Conservation (phyloP, 2,888 invertebrate species). For the Charanyca ferruginea region DNA sequence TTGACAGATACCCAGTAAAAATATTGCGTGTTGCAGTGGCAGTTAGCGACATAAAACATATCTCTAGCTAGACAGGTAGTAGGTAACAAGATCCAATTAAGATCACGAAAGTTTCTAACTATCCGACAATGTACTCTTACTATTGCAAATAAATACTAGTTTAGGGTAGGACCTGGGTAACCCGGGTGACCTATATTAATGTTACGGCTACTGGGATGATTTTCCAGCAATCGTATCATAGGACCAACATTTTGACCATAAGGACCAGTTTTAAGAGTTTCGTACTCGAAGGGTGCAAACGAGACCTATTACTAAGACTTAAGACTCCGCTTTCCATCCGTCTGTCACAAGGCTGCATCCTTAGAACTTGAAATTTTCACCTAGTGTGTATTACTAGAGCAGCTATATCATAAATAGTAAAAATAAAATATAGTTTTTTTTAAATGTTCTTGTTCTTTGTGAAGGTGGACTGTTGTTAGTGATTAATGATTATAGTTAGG, state of each 20-base stretch:
- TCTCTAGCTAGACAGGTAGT: slow-evolving; percentile 22
- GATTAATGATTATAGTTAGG: not conserved
- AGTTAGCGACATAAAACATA: slow-evolving; percentile 37
- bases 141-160: not conserved
- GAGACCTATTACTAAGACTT: too few relatives aligned
- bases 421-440: too few relatives aligned
- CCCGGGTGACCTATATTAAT: not conserved
- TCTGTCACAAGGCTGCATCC: too few relatives aligned
- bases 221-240: too few relatives aligned
- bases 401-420: too few relatives aligned
- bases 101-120: slow-evolving; percentile 35
- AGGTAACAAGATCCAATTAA: slow-evolving; percentile 39
- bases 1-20: slow-evolving; percentile 20
- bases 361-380: too few relatives aligned
- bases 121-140: slow-evolving; percentile 12
- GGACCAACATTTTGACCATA: not conserved
- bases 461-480: not conserved
- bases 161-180: too few relatives aligned
- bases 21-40: slow-evolving; percentile 19
- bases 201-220: too few relatives aligned
- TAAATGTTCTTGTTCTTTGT: not conserved
- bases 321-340: too few relatives aligned
- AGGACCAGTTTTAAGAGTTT: too few relatives aligned
- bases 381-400: too few relatives aligned
- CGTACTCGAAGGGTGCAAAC: too few relatives aligned